Evolutionary conservation across 1,140 invertebrate species (phyloP).

Genomic region (Paralvinella palmiformis): DNA sequence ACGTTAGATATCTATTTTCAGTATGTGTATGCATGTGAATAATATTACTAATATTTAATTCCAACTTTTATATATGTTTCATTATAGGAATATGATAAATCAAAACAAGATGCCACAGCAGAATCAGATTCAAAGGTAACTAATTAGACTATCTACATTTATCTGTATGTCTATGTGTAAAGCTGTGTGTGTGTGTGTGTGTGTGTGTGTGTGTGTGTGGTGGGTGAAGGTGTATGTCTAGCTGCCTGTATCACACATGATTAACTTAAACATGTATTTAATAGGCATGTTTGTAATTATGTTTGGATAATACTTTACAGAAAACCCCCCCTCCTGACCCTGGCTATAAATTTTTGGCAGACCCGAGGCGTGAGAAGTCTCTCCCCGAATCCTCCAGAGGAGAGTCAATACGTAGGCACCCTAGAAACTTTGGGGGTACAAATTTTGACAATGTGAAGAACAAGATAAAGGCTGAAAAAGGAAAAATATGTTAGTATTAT

Average conservation of each 20-base stretch:
- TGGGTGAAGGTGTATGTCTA: background rate
- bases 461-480: slow-evolving; percentile 29
- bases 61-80: no score
- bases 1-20: no score
- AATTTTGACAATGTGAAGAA: slow-evolving; percentile 37
- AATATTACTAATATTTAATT: no score
- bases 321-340: slow-evolving; percentile 39
- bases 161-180: no score
- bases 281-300: background rate
- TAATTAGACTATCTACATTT: no score
- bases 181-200: no score
- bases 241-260: background rate
- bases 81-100: no score
- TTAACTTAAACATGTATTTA: background rate
- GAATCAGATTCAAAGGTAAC: no score
- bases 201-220: background rate
- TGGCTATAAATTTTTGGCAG: slow-evolving; percentile 37
- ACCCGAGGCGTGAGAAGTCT: slow-evolving; percentile 30
- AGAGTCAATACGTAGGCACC: slow-evolving; percentile 28
- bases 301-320: background rate
- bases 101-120: no score
- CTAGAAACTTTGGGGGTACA: slow-evolving; percentile 39
- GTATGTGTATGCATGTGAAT: no score
- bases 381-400: slow-evolving; percentile 3
- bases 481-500: background rate